These are phyloP conservation scores for Oreotragus oreotragus DNA, from an alignment of 2,113 vertebrate species.

Conservation along the genomic window DNA sequence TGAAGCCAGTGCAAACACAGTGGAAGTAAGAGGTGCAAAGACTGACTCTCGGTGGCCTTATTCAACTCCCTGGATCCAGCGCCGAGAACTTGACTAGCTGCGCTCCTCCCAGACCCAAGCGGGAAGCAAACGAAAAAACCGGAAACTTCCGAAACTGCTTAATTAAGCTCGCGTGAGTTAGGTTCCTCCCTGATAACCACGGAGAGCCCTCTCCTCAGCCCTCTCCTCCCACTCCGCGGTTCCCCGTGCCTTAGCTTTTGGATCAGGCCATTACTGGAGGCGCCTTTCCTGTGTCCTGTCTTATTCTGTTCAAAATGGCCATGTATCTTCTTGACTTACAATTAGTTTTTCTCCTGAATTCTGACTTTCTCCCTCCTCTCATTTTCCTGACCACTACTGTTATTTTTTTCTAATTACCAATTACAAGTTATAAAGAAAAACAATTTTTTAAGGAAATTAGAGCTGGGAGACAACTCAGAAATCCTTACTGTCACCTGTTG, in stretches of 20 bases:
- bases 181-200: background rate
- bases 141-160: background rate
- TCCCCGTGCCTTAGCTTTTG: background rate
- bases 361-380: background rate
- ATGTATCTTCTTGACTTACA: background rate
- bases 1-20: background rate
- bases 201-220: background rate
- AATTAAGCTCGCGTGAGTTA: background rate
- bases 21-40: background rate
- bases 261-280: no score
- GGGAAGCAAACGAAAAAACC: background rate
- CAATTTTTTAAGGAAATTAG: background rate
- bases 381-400: background rate
- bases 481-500: background rate
- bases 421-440: background rate
- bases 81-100: background rate
- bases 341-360: background rate
- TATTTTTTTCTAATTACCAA: background rate
- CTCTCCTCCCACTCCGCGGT: rapidly evolving
- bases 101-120: background rate
- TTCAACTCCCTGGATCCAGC: no score
- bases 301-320: background rate
- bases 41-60: rapidly evolving
- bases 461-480: background rate
- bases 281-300: background rate